Evolutionary conservation across 2,888 invertebrate genomes (phyloP).

Genomic region (Eucriotettix oculatus): DNA sequence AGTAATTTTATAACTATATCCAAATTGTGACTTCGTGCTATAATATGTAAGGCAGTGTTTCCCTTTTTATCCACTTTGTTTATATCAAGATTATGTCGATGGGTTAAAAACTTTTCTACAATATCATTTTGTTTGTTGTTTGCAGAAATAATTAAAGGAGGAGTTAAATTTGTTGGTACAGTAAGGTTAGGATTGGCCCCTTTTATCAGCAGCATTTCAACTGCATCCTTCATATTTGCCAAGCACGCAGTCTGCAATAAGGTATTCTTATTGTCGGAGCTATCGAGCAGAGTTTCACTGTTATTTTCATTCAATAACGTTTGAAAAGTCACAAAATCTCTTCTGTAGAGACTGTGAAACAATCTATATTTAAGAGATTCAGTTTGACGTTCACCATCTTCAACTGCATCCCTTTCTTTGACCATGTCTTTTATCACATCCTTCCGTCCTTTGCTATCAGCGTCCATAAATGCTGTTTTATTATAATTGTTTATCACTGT

Average conservation of each 20-base stretch:
- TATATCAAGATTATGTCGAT: background rate
- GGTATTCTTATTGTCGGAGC: background rate
- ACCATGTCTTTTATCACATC: no score
- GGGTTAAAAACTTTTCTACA: background rate
- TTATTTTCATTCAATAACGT: no score
- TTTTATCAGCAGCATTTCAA: background rate
- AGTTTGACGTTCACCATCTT: no score
- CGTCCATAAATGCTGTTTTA: no score
- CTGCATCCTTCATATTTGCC: background rate
- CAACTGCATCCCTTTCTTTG: no score
- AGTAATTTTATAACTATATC: background rate
- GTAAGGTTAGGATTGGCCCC: conserved; percentile 2
- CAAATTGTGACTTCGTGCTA: background rate
- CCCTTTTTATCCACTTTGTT: conserved; percentile 1
- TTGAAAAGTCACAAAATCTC: no score
- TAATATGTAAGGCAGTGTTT: conserved; percentile 3
- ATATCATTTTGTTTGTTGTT: background rate
- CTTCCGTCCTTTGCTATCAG: no score
- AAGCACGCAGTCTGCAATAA: conserved; percentile 2
- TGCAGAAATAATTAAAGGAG: background rate
- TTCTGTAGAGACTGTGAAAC: no score
- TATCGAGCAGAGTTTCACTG: background rate
- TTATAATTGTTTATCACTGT: no score
- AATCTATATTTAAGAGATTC: no score
- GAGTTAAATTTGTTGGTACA: background rate